Base-by-base conservation (phyloP, 53 echinoderm and acorn worm species). In the Stichopus horrens region DNA sequence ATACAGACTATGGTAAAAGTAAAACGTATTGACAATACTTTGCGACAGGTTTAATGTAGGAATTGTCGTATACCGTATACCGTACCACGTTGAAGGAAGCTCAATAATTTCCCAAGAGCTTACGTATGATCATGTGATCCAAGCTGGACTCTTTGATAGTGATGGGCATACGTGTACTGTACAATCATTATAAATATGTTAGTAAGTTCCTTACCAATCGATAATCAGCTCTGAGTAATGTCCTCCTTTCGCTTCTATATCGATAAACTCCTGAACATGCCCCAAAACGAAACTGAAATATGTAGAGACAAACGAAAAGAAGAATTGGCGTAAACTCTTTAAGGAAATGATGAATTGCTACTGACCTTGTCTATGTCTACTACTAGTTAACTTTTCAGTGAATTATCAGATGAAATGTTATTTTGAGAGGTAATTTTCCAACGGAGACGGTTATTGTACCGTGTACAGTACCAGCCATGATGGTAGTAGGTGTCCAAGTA, bases 251-350 rank as follows among this genome's bases (percentile, higher is more conserved):
- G 37, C 53, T 53, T 53, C 55, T 0, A 79, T 7, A 5, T 79
- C 79, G 53, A 7, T 7, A 51, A 79, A 19, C n/a, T 79, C 79
- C 54, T 54, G n/a, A 51, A 18, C 79, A 53, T 79, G 79, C 53
- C 79, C 79, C 54, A 79, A 53, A n/a, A 79, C 8, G 19, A 55
- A 79, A 19, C 79, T 79, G 55, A 79, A 63, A 8, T 13, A 63
- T 13, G 0, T 63, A 16, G 16, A 63, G 4, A 63, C 5, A 63
- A 13, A 63, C 16, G 63, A 63, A 63, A 13, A 63, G 11, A 63
- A 63, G 37, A 37, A 37, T 37, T 0, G 37, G 37, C 0, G 37
- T 37, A 37, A 37, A 37, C 37, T 37, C 37, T 37, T n/a, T n/a
- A n/a, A 37, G 37, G 37, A 37, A 37, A 37, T 37, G 37, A 37